A percentile compares a stretch with the other conserved stretches of the same genome.
These are phyloP conservation scores for Lithodes maja DNA, from an alignment of 2,888 invertebrate species.

Conservation along the genomic window DNA sequence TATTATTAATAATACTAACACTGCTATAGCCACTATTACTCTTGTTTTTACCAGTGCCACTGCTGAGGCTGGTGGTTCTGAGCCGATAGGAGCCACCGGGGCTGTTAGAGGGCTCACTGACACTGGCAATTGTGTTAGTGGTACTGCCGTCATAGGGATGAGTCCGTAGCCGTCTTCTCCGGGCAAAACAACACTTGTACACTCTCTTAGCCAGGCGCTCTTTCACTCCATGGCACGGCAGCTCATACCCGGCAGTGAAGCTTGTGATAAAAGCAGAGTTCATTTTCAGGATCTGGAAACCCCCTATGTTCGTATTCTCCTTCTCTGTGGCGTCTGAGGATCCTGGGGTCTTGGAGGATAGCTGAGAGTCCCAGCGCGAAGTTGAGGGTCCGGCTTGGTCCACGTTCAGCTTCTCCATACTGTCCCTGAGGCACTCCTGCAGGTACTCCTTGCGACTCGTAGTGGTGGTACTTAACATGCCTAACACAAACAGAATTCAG, in stretches of 20 bases:
- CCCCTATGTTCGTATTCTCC: conserved; percentile 59
- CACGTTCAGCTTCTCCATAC: conserved; percentile 61
- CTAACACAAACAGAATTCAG: conserved; percentile 1
- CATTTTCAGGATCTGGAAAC: conserved; percentile 61
- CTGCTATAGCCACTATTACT: not conserved
- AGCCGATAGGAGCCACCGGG: conserved; percentile 51
- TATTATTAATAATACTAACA: conserved; percentile 10
- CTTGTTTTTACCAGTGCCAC: conserved; percentile 55
- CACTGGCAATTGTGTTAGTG: conserved; percentile 6
- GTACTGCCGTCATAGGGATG: conserved; percentile 53
- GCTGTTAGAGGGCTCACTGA: conserved; percentile 35
- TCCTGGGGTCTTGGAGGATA: conserved; percentile 30
- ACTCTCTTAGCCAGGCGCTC: conserved; percentile 54
- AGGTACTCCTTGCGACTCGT: conserved; percentile 63
- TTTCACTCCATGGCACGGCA: conserved; percentile 49
- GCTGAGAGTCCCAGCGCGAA: conserved; percentile 43
- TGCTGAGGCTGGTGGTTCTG: conserved; percentile 63
- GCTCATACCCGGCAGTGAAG: conserved; percentile 59
- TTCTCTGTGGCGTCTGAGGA: conserved; percentile 45
- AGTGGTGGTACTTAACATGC: conserved; percentile 63
- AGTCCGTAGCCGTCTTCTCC: conserved; percentile 47
- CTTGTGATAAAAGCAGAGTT: conserved; percentile 65
- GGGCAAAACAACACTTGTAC: conserved; percentile 42
- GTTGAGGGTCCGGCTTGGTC: conserved; percentile 60
- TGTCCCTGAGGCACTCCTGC: conserved; percentile 52